phyloP scores from a whole-genome alignment of 2,113 vertebrate species.

The Urocitellus parryii region DNA sequence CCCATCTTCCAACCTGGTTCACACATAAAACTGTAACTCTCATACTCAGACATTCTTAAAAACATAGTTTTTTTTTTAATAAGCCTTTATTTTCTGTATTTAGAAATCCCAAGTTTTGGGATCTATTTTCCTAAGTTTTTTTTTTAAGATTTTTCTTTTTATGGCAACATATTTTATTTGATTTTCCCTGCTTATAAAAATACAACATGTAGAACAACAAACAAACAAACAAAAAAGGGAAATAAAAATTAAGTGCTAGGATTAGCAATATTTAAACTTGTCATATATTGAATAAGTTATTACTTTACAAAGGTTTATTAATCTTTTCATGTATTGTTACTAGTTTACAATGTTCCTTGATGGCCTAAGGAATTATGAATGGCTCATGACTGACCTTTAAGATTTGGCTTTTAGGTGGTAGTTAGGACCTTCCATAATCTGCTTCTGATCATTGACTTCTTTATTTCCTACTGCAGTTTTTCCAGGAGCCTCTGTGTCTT shows the following conservation, averaged over 20 bases:
- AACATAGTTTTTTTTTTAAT: not conserved
- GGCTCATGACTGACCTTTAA: not conserved
- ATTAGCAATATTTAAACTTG: not conserved
- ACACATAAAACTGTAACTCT: not conserved
- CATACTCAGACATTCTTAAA: not conserved
- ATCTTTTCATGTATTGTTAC: not conserved
- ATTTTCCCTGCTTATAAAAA: not conserved
- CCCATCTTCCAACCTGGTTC: not conserved
- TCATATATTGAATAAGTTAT: not conserved
- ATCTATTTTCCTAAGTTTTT: not conserved
- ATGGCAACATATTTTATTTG: not conserved
- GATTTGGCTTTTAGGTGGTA: not conserved
- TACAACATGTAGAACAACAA: not conserved
- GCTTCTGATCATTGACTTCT: not conserved
- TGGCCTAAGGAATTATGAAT: not conserved
- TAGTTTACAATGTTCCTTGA: not conserved
- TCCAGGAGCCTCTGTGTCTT: not conserved
- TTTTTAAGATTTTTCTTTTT: not conserved
- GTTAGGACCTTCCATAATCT: not conserved
- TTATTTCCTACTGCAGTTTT: not conserved
- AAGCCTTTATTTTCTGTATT: not conserved
- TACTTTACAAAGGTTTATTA: not conserved
- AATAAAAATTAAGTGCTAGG: not conserved
- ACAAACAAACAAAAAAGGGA: not conserved
- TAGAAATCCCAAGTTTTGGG: not conserved